These are phyloP conservation scores for Hirtodrosophila confusa DNA, from an alignment of 2,888 invertebrate genomes.

Conservation along the genomic window DNA sequence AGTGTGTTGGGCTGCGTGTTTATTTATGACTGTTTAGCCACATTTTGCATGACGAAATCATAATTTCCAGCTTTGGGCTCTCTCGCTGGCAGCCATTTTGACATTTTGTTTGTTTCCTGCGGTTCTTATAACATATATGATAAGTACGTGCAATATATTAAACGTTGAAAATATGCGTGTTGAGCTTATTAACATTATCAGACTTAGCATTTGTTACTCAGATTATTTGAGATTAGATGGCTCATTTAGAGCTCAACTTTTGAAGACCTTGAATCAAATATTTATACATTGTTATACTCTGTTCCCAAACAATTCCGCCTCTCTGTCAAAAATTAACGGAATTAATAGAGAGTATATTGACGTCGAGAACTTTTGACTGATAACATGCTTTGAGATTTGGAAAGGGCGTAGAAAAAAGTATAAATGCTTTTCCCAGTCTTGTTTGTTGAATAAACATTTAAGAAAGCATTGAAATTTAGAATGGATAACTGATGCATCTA, in stretches of 20 bases:
- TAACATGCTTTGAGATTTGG: too few relatives aligned
- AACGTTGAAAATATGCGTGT: constrained; percentile 39
- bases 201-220: constrained; percentile 48
- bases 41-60: constrained; percentile 77
- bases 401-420: too few relatives aligned
- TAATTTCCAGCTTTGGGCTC: constrained; percentile 56
- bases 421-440: too few relatives aligned
- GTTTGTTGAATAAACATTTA: too few relatives aligned
- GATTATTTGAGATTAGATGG: constrained; percentile 65
- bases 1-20: constrained; percentile 35
- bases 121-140: constrained; percentile 44
- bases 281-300: neutral
- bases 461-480: too few relatives aligned
- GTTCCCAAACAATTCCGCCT: neutral
- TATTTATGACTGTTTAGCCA: constrained; percentile 74
- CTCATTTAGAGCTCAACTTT: constrained; percentile 46
- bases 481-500: too few relatives aligned
- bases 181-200: constrained; percentile 67
- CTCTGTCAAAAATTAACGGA: too few relatives aligned
- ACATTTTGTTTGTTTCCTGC: constrained; percentile 67
- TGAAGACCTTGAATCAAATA: constrained; percentile 1
- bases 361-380: too few relatives aligned
- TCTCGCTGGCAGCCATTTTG: constrained; percentile 50
- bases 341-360: too few relatives aligned
- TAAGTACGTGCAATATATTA: constrained; percentile 70